These are phyloP conservation scores for Prenolepis imparis DNA, from an alignment of 2,888 invertebrate genomes.

Conservation along the genomic window DNA sequence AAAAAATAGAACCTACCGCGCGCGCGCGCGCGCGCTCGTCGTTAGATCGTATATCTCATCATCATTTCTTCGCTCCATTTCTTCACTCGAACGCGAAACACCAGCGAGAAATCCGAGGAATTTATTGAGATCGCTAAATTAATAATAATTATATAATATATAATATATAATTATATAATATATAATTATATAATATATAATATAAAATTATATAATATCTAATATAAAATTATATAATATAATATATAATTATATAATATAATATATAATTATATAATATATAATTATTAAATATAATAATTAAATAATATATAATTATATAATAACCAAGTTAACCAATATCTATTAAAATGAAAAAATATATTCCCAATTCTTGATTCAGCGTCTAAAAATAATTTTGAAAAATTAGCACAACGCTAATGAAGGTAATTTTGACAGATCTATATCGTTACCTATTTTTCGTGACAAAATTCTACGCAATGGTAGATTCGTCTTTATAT, in stretches of 20 bases:
- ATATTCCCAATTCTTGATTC: not conserved
- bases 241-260: too few species aligned
- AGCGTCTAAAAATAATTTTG: not conserved
- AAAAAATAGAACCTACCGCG: conserved; percentile 75
- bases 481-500: conserved; percentile 6
- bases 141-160: too few species aligned
- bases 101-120: not conserved
- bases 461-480: not conserved
- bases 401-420: not conserved
- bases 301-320: too few species aligned
- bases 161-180: too few species aligned
- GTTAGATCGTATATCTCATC: not conserved
- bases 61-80: not conserved
- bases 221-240: too few species aligned
- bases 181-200: too few species aligned
- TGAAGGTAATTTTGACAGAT: not conserved
- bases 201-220: too few species aligned
- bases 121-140: not conserved
- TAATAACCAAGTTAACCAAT: not conserved
- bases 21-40: conserved; percentile 60
- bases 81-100: not conserved
- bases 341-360: not conserved
- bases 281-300: too few species aligned
- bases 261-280: too few species aligned
- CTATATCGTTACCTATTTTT: not conserved